A percentile compares a stretch with the other conserved stretches of the same genome.
phyloP scores from a whole-genome alignment of 2,888 invertebrate species.

The Apodemia mormo region DNA sequence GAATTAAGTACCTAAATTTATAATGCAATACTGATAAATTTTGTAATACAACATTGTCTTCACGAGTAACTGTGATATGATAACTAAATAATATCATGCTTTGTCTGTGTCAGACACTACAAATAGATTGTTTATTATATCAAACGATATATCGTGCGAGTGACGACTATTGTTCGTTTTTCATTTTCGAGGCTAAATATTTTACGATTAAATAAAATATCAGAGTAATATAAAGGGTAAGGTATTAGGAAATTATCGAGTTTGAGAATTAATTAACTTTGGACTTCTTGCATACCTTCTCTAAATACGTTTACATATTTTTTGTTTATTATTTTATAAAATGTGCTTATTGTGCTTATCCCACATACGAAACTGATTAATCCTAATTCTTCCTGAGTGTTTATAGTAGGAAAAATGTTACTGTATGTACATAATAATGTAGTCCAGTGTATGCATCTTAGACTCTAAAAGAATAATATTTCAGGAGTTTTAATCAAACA shows the following conservation, averaged over 20 bases:
- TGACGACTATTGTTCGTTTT: constrained; percentile 23
- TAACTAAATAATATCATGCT: constrained; percentile 31
- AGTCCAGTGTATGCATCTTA: too few species aligned
- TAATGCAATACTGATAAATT: background rate
- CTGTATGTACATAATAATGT: too few species aligned
- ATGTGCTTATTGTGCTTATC: background rate
- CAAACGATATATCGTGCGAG: constrained; percentile 28
- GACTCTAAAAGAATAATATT: too few species aligned
- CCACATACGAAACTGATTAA: too few species aligned
- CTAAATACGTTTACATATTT: too few species aligned
- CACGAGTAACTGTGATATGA: constrained; percentile 22
- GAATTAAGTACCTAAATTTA: constrained; percentile 1
- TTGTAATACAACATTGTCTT: background rate
- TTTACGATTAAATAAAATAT: background rate
- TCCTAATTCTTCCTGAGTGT: too few species aligned
- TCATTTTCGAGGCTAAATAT: background rate
- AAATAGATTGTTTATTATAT: constrained; percentile 37
- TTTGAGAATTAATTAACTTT: background rate
- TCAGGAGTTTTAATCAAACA: too few species aligned
- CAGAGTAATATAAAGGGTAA: background rate
- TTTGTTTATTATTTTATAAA: background rate
- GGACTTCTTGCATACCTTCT: too few species aligned
- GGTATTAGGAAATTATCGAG: background rate
- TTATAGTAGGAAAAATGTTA: too few species aligned
- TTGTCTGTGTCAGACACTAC: constrained; percentile 36